Base-by-base conservation (phyloP, 2,113 vertebrate species). In the Oncorhynchus clarkii region DNA sequence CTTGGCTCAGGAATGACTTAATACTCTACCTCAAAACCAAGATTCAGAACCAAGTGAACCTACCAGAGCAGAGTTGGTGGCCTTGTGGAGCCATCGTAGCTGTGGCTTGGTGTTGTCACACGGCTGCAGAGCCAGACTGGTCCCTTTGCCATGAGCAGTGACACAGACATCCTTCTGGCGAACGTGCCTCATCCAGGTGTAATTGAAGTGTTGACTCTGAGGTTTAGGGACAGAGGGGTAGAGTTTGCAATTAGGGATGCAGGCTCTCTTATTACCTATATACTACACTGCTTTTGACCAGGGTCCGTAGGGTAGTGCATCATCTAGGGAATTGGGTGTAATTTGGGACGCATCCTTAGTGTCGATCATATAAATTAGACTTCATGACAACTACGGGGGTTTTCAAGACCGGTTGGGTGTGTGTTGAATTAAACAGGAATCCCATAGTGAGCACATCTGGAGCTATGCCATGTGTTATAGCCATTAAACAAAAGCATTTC, bases 121-220 rank as follows among this genome's bases (percentile, higher is more conserved):
- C 5, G 0, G 81, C 5, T 48, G 78, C 84, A 98, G 82, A 4
- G 66, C 60, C 51, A 93, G 71, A 0, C 75, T 24, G 5, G 67
- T 85, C 0, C 71, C 29, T 0, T 77, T 7, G 24, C 80, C 78
- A 0, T 75, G 7, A 0, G 90, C 84, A 1, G 85, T 82, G 0
- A 99, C 0, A 72, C 98, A 99, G 54, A 89, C 73, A 62, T 92
- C 86, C 22, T 87, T 87, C 1, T 98, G 96, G 68, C 84, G 94
- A 80, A 99, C 74, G 57, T 93, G 89, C 85, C 91, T 91, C 89
- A 97, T 86, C 98, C 98, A 99, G 20, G 96, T 97, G 82, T 96
- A 97, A 91, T 95, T 98, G 89, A 99, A 98, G 67, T 92, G 84
- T 69, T 98, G 97, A 85, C 85, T 86, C 98, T 99, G 5, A 18